Conservation (phyloP, 2,888 invertebrate species). For the Torymus aiolomorphi region DNA sequence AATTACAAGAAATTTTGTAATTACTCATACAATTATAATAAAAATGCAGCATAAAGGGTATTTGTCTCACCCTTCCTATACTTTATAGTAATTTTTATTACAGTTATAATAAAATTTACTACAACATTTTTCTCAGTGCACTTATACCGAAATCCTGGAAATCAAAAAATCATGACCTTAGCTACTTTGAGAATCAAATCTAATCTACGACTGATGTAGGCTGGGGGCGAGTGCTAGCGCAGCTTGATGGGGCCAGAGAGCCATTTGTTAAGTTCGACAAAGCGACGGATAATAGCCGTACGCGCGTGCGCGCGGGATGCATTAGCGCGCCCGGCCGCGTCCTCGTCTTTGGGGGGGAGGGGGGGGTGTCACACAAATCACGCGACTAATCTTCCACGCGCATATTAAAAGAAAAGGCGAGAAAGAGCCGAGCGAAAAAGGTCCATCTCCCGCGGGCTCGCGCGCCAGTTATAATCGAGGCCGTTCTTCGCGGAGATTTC, state of each 20-base stretch:
- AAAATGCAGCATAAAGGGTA: too few relatives aligned
- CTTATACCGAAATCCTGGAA: too few relatives aligned
- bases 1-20: too few relatives aligned
- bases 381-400: conserved; percentile 43
- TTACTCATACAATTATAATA: too few relatives aligned
- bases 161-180: too few relatives aligned
- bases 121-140: too few relatives aligned
- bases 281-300: conserved; percentile 48
- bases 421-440: conserved; percentile 1
- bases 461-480: conserved; percentile 52
- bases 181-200: too few relatives aligned
- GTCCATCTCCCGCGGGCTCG: conserved; percentile 25
- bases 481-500: conserved; percentile 45
- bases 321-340: conserved; percentile 5
- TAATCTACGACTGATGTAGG: too few relatives aligned
- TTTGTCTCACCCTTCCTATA: too few relatives aligned
- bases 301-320: background rate
- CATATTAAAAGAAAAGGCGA: conserved; percentile 38
- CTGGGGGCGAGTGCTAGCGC: background rate
- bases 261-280: conserved; percentile 49
- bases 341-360: background rate
- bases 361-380: conserved; percentile 47
- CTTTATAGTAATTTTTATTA: too few relatives aligned
- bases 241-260: background rate
- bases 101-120: too few relatives aligned